Evolutionary conservation across 2,113 vertebrate species (phyloP).

Genomic region (Cryptotis parvus): DNA sequence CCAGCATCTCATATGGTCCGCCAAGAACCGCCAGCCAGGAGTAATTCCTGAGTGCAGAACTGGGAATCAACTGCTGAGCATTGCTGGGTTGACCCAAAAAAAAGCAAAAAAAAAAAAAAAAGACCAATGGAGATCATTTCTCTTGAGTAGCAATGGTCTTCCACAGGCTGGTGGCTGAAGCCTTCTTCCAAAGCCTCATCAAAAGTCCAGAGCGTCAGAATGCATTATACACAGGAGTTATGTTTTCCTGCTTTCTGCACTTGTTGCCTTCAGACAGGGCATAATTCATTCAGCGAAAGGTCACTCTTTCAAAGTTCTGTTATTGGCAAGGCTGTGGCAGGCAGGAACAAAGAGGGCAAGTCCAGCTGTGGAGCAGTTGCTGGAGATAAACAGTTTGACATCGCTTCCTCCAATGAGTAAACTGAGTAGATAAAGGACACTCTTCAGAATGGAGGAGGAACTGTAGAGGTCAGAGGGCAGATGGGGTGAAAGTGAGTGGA

Average conservation of each 20-base stretch:
- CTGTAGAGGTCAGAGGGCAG: background rate
- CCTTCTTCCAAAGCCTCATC: background rate
- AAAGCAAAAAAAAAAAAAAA: too few relatives aligned
- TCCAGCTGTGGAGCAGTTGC: slow-evolving; percentile 33
- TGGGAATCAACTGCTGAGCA: too few relatives aligned
- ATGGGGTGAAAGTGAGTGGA: background rate
- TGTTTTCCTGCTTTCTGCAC: slow-evolving; percentile 66
- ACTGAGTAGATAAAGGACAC: background rate
- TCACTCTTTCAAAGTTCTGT: slow-evolving; percentile 71
- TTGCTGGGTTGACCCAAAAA: too few relatives aligned
- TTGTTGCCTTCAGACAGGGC: slow-evolving; percentile 57
- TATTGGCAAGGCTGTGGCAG: slow-evolving; percentile 60
- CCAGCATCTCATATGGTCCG: too few relatives aligned
- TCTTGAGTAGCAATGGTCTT: slow-evolving; percentile 5
- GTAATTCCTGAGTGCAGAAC: too few relatives aligned
- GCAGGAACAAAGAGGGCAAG: slow-evolving; percentile 27
- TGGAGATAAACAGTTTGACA: background rate
- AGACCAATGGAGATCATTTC: background rate
- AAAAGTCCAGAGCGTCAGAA: slow-evolving; percentile 51
- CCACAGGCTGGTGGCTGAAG: slow-evolving; percentile 15
- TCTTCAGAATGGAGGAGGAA: slow-evolving; percentile 15
- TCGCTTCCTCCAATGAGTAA: background rate
- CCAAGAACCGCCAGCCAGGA: too few relatives aligned
- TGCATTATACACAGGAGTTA: slow-evolving; percentile 58
- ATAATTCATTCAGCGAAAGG: slow-evolving; percentile 69